These are phyloP conservation scores for Patiria pectinifera DNA, from an alignment of 53 echinoderm and acorn worm genomes.

Conservation along the genomic window DNA sequence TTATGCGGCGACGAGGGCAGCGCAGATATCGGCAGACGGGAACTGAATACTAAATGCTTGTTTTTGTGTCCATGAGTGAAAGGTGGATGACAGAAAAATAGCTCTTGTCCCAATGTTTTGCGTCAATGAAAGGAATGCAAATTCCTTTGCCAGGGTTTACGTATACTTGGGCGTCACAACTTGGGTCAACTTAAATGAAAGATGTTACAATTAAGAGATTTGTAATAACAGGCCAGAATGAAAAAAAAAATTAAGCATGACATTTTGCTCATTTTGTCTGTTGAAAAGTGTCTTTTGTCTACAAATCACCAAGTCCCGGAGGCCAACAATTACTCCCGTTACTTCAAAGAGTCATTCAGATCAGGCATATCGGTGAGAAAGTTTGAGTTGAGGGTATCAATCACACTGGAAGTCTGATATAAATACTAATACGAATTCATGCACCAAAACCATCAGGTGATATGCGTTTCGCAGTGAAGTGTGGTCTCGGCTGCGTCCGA, in stretches of 20 bases:
- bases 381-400: no score
- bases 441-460: neutral
- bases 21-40: neutral
- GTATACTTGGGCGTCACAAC: neutral
- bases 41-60: neutral
- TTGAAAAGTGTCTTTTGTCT: no score
- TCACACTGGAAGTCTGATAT: no score
- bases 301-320: no score
- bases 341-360: no score
- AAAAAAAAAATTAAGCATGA: neutral
- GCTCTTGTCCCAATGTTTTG: neutral
- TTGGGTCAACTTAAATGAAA: neutral
- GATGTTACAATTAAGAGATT: neutral
- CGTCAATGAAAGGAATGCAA: neutral
- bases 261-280: no score
- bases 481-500: no score
- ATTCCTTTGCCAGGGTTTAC: neutral
- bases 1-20: neutral
- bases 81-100: neutral
- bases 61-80: neutral
- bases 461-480: neutral
- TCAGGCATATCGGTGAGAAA: no score
- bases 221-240: neutral
- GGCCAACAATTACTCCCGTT: no score
- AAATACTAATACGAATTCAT: no score